These are phyloP conservation scores for Neolamprologus brichardi DNA, from an alignment of 2,113 vertebrate genomes.

Conservation along the genomic window DNA sequence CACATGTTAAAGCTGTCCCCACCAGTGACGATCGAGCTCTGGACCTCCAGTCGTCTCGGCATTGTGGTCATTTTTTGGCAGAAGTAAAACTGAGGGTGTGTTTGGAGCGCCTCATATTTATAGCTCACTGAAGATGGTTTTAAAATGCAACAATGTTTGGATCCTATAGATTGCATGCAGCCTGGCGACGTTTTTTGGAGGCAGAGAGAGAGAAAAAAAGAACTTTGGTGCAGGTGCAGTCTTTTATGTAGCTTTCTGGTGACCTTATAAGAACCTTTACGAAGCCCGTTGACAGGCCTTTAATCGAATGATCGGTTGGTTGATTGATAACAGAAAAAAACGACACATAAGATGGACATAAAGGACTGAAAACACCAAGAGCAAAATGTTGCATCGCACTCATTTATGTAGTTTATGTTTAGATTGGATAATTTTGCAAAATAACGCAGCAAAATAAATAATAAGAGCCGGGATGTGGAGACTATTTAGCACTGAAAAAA, in stretches of 20 bases:
- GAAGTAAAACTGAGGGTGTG: not conserved
- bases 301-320: not conserved
- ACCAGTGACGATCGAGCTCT: not conserved
- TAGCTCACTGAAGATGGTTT: not conserved
- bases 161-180: not conserved
- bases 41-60: not conserved
- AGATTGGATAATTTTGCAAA: not conserved
- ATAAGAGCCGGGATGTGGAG: not conserved
- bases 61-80: not conserved
- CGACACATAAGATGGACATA: not conserved
- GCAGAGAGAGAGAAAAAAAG: not conserved
- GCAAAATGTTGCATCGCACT: not conserved
- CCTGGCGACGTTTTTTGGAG: not conserved
- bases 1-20: slow-evolving; percentile 55
- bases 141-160: not conserved
- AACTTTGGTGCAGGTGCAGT: not conserved
- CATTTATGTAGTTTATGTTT: not conserved
- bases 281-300: not conserved
- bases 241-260: not conserved
- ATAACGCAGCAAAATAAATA: not conserved
- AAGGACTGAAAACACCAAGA: not conserved
- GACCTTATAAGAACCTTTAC: not conserved
- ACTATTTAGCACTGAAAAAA: not conserved
- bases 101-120: not conserved
- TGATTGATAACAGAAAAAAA: not conserved